These are phyloP conservation scores for Poeciliopsis infans DNA, from an alignment of 2,797 vertebrate species.

Conservation along the genomic window DNA sequence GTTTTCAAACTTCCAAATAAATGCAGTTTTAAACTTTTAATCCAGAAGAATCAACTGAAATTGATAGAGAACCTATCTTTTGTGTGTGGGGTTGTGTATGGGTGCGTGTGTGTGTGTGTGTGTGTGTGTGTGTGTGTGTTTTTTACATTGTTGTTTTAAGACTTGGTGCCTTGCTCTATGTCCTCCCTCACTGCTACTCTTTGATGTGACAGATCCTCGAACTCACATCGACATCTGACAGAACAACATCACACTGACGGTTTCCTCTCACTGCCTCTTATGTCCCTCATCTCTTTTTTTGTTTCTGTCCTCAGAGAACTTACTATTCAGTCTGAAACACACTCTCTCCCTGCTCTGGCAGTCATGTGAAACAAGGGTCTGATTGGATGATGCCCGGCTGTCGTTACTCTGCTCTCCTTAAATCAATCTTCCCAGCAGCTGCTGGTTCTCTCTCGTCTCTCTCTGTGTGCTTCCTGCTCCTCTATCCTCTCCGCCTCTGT, in stretches of 20 bases:
- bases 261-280: conserved; percentile 39
- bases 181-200: conserved; percentile 7
- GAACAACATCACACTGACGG: conserved; percentile 19
- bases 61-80: neutral
- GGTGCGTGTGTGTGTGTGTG: neutral
- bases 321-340: conserved; percentile 45
- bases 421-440: conserved; percentile 64
- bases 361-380: conserved; percentile 54
- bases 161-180: conserved; percentile 4
- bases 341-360: conserved; percentile 40
- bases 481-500: conserved; percentile 22
- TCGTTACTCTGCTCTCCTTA: conserved; percentile 60
- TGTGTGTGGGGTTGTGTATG: neutral
- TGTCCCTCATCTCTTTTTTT: conserved; percentile 21
- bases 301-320: conserved; percentile 38
- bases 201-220: conserved; percentile 32
- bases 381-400: conserved; percentile 62
- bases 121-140: neutral
- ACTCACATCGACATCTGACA: conserved; percentile 45
- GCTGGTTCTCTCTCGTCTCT: conserved; percentile 24
- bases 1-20: neutral
- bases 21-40: neutral
- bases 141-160: neutral
- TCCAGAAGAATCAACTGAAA: conserved; percentile 3
- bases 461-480: conserved; percentile 13